Base-by-base conservation (phyloP, 2,113 vertebrate genomes). In the Lutjanus erythropterus region DNA sequence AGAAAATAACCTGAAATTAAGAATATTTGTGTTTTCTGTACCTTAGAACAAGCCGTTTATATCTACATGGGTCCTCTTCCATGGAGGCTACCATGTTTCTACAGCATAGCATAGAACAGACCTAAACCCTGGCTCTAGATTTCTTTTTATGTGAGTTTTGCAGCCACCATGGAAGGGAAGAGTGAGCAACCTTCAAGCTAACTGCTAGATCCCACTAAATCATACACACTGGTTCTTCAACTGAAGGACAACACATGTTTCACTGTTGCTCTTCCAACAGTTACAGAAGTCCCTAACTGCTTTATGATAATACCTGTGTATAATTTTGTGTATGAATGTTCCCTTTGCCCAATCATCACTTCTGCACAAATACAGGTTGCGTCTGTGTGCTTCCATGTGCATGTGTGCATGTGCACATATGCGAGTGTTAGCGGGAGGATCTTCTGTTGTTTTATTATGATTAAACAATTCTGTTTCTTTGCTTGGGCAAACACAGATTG, bases 401-500 rank as follows among this genome's bases (percentile, higher is more conserved):
- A 29, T 39, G 19, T 77, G 37, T 66, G 39, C 18, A 33, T 2
- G 25, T 41, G 50, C 61, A 55, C 55, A 64, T 72, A 61, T 75
- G 71, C 65, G 49, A 67, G n/a, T 31, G 11, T 71, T 46, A 76
- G 44, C 55, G 82, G 60, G 53, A 69, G 50, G 3, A 41, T 65
- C 8, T 68, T 62, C 27, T 16, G 4, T 73, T 76, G 67, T 62
- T 71, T 55, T 69, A 27, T 53, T 56, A 42, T 35, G 31, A 60
- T 80, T 46, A 80, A 76, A 76, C 62, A 44, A n/a, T 62, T 67
- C 58, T 70, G 50, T 39, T 53, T 64, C 29, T 67, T 37, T n/a
- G 27, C 71, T 81, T 52, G 47, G 41, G 25, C 47, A 7, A 44
- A 73, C 46, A 65, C 71, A 79, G 79, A 64, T 69, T 75, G 71